Base-by-base conservation (phyloP, 2,113 vertebrate genomes). In the Ciconia maguari region DNA sequence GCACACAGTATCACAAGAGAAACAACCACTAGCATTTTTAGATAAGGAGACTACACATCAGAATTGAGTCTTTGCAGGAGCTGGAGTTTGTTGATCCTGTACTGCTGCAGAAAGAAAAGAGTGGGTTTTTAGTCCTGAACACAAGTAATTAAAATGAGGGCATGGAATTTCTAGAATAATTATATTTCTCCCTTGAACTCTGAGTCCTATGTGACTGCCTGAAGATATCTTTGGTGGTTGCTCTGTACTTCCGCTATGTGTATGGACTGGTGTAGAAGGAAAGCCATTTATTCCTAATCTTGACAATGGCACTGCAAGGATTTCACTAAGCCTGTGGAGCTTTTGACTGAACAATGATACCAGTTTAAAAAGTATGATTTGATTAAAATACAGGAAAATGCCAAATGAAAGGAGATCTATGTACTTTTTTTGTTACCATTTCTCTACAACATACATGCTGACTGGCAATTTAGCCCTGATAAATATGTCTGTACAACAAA, bases 401-500 rank as follows among this genome's bases (percentile, higher is more conserved):
- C 6, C 20, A 65, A 38, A 41, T 42, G 16, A 84, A 89, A 89
- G 24, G 10, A 62, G 27, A 34, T 46, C 48, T 10, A 16, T 19
- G 8, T 75, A 25, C 5, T 26, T 76, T 52, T 66, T 93, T 91
- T 44, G 11, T 87, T 68, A 60, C 38, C 6, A 26, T 84, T 88
- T 89, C 49, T 92, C 34, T 89, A 22, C 48, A 68, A 77, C 49
- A 57, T 75, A 36, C 10, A 58, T 65, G 36, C 81, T 90, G 84
- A 96, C 68, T 93, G 30, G 71, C 38, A 91, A 82, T 93, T 96
- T 93, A 93, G 30, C 36, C 24, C 57, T 95, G 83, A 95, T 83
- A 93, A 94, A 94, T 94, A 85, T 54, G 38, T 95, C 93, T 96
- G 90, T 80, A 72, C 48, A 89, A 41, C 44, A 83, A 93, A 96